These are phyloP conservation scores for Oxyscelio sp. DNA, from an alignment of 2,888 invertebrate genomes.

Conservation along the genomic window DNA sequence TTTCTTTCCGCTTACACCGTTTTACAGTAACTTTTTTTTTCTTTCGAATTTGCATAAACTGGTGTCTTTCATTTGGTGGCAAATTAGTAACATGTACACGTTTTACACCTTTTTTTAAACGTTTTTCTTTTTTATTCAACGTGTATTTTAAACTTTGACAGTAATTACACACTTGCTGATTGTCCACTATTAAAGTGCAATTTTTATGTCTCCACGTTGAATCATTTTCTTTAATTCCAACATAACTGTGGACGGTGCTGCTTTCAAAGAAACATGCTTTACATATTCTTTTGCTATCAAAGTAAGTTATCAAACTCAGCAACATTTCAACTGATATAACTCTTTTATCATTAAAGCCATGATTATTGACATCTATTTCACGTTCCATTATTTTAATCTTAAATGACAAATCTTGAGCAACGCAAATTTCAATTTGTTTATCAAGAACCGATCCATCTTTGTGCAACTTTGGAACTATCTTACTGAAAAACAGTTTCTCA, in stretches of 20 bases:
- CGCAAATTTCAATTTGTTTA: conserved; percentile 33
- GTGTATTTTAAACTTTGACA: conserved; percentile 26
- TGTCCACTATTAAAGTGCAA: conserved; percentile 15
- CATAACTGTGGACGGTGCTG: neutral
- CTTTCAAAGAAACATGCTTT: conserved; percentile 21
- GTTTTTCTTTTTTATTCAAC: conserved; percentile 20
- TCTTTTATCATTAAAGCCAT: conserved; percentile 29
- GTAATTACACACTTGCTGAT: neutral
- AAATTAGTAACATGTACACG: conserved; percentile 20
- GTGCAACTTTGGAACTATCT: conserved; percentile 26
- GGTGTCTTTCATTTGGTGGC: conserved; percentile 9
- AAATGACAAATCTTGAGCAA: conserved; percentile 21
- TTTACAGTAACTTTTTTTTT: conserved; percentile 17
- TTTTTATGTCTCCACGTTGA: conserved; percentile 37
- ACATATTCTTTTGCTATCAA: conserved; percentile 29
- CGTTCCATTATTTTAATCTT: conserved; percentile 37
- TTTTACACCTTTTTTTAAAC: conserved; percentile 16
- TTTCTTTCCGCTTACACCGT: conserved; percentile 4
- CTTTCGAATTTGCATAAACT: neutral
- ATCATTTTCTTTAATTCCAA: conserved; percentile 32
- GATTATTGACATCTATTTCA: conserved; percentile 13
- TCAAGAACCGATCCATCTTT: conserved; percentile 38
- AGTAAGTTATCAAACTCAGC: conserved; percentile 12
- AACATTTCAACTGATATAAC: conserved; percentile 18
- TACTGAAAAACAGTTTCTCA: conserved; percentile 39